Evolutionary conservation across 2,888 invertebrate genomes (phyloP), one percentile per base, ranked within the genome.

Genomic region (Polia nebulosa): DNA sequence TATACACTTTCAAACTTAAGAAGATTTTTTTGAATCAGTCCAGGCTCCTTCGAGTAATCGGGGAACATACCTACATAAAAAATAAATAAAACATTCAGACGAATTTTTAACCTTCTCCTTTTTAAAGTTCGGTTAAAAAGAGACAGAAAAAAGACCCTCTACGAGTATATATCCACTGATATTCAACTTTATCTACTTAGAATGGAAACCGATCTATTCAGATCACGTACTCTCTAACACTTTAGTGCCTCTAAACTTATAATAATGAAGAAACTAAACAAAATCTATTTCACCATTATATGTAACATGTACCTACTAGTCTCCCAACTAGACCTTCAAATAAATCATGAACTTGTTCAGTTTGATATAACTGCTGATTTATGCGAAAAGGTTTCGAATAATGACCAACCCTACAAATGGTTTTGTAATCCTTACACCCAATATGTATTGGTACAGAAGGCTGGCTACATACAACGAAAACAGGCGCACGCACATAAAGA

Each of bases 341-440:
- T 76, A 70, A 59, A 63, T 63, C 49, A 74, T 41, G 27, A 73
- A 69, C 58, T 71, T 77, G 53, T 66, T 61, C 56, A 36, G 57
- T 66, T 49, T 27, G 47, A 53, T 66, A 41, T 58, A 61, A 58
- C 36, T 41, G 56, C 34, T 52, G 25, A 56, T 57, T 78, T 61
- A 75, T 78, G 56, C 32, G 27, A 78, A 78, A 72, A 76, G 75
- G 78, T 61, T 72, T 27, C 36, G 8, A 59, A 66, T 72, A 57
- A 77, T 72, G 51, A 57, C 22, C 53, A 55, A 67, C 58, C 59
- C 61, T 58, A 61, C 79, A 73, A 67, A 78, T 62, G 73, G 53
- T 59, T 39, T 66, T 51, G 61, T 76, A 73, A 78, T 62, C 74
- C 61, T 41, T 49, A 45, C 39, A 25, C 25, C 36, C 3, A 8